Percentiles rank a stretch among this genome's conserved stretches.
These are phyloP conservation scores for Microtus richardsoni DNA, from an alignment of 2,113 vertebrate genomes.

Conservation along the genomic window DNA sequence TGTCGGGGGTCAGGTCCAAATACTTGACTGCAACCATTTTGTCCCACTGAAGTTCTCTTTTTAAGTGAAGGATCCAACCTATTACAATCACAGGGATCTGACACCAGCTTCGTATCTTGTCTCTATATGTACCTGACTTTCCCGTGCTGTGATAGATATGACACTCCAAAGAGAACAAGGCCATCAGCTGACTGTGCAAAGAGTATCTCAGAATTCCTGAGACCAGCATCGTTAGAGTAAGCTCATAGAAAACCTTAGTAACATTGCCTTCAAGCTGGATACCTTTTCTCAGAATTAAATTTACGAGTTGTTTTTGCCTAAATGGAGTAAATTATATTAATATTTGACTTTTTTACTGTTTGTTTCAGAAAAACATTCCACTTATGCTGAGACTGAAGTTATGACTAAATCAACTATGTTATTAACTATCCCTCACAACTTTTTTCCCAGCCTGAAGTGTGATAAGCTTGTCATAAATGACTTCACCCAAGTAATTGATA, in stretches of 20 bases:
- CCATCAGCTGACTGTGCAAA: neutral
- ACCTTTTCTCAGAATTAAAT: neutral
- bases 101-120: neutral
- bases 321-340: neutral
- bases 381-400: neutral
- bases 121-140: neutral
- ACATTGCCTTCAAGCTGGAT: neutral
- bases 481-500: conserved; percentile 73
- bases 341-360: conserved; percentile 23
- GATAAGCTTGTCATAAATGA: conserved; percentile 69
- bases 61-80: neutral
- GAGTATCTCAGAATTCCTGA: neutral
- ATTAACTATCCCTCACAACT: conserved; percentile 38
- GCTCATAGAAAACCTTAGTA: neutral
- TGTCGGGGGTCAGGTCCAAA: neutral
- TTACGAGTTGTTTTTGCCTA: neutral
- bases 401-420: conserved; percentile 41
- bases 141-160: neutral
- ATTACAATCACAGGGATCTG: neutral
- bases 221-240: neutral
- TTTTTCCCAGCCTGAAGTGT: conserved; percentile 52
- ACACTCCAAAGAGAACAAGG: neutral
- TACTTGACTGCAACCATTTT: neutral
- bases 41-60: neutral
- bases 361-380: conserved; percentile 11